Evolutionary conservation across 2,797 vertebrate genomes (phyloP).

Genomic region (Pipistrellus pygmaeus): DNA sequence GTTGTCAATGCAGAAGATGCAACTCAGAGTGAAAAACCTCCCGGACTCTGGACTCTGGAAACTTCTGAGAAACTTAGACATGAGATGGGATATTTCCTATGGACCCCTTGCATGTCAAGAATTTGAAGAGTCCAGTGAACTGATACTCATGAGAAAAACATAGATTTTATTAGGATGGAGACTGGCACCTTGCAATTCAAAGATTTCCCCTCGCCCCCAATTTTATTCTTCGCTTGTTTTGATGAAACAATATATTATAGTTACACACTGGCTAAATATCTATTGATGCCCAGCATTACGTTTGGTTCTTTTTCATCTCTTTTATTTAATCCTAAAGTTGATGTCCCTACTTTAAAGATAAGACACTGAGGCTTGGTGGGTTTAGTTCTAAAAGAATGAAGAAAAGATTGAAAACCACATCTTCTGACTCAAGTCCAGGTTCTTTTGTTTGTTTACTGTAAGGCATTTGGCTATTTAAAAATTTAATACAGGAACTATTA

Average conservation of each 20-base stretch:
- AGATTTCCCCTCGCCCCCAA: background rate
- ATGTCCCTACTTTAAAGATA: background rate
- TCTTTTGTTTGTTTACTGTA: background rate
- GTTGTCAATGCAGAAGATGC: slow-evolving; percentile 46
- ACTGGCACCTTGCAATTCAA: background rate
- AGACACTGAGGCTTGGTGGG: background rate
- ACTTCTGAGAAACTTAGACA: slow-evolving; percentile 47
- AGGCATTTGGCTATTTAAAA: background rate
- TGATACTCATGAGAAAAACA: background rate
- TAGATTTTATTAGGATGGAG: background rate
- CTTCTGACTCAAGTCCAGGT: background rate
- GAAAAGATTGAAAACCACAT: background rate
- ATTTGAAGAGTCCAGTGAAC: background rate
- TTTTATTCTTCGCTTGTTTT: background rate
- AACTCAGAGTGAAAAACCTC: slow-evolving; percentile 9
- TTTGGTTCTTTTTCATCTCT: background rate
- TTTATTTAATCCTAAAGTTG: background rate
- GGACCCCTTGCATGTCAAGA: background rate
- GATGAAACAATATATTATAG: background rate
- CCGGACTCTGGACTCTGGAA: background rate
- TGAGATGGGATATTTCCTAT: background rate
- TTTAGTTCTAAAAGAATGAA: background rate
- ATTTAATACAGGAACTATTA: background rate
- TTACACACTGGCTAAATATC: background rate
- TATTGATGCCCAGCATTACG: background rate